Evolutionary conservation across 2,113 vertebrate species (phyloP), one percentile per base, ranked within the genome.

Genomic region (Vulpes lagopus): DNA sequence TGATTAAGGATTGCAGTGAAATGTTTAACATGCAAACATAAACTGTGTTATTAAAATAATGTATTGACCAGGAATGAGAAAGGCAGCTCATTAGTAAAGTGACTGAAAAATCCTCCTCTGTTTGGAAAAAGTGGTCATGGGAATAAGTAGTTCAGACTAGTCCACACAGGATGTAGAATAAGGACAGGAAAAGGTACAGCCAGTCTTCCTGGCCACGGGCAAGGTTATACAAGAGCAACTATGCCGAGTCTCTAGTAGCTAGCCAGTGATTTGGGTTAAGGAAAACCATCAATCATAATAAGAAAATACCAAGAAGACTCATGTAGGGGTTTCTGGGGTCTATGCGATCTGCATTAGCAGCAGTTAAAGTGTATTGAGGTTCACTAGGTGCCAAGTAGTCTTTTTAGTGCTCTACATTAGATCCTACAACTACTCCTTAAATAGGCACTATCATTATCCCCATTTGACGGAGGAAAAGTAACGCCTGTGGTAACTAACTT

Each of bases 1-100:
- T 91, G 67, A 74, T 79, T 97, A 89, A 94, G 57, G 20, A 74
- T n/a, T 89, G 1, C 20, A 82, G 20, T n/a, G 8, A 95, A 94
- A 93, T 86, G n/a, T 91, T 94, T 93, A 64, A 95, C 27, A 67
- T 57, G 4, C 10, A 91, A 64, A 73, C 17, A 17, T 94, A 97
- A 96, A 19, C 25, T 94, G 53, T 83, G 23, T 80, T 83, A 89
- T 62, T 91, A 83, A 93, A 94, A 90, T 67, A 87, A 53, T 17
- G 8, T 27, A 84, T n/a, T 86, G 65, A 71, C 49, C 65, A 79
- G 55, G 59, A 97, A 89, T 89, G 67, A 95, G 30, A 93, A 94
- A 91, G 19, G 8, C 16, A 94, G 55, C 15, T 96, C 89, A 35
- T 67, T 95, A 67, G 38, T 64, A 65, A 84, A 96, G 51, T 69